Base-by-base conservation (phyloP, 2,797 vertebrate genomes). In the Eupleurogrammus muticus region DNA sequence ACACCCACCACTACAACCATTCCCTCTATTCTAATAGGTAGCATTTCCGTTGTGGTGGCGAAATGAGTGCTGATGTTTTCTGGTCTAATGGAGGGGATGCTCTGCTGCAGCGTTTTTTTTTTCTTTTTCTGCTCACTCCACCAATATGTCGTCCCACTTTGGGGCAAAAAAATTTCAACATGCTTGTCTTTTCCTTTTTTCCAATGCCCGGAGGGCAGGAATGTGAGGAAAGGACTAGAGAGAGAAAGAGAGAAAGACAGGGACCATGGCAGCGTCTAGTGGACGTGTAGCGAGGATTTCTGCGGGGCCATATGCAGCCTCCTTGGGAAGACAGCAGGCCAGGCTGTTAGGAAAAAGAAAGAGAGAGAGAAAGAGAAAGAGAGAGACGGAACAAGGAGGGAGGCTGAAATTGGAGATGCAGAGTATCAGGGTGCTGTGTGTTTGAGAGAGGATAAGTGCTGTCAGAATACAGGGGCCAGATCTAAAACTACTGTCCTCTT, bases 11-110 rank as follows among this genome's bases (percentile, higher is more conserved):
- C 40, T 40, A 59, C 19, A 60, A 59, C 32, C 23, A 38, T 38
- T 53, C 70, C 67, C 54, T 48, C 75, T 20, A 12, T 51, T 64
- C 64, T 83, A 77, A 65, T 65, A 75, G 64, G 82, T 59, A 70
- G 67, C 65, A 61, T 82, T 73, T 79, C 76, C 19, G 49, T 79
- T 81, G 71, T 75, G 69, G 72, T 76, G 70, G 57, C 70, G 66
- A 79, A 81, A 72, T 70, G 79, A 57, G 67, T 77, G 78, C 82
- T 85, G 75, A 65, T 82, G 81, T 83, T 77, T 66, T 54, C 60
- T 19, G 54, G 38, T 66, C 67, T 82, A 80, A 87, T 80, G 79
- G 82, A 87, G 7, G 14, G 65, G 44, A 77, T 68, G 66, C 34
- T 54, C 53, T 23, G 23, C 69, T 73, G 79, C 75, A 75, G 70